Base-by-base conservation (phyloP, 2,113 vertebrate genomes). In the Podilymbus podiceps region DNA sequence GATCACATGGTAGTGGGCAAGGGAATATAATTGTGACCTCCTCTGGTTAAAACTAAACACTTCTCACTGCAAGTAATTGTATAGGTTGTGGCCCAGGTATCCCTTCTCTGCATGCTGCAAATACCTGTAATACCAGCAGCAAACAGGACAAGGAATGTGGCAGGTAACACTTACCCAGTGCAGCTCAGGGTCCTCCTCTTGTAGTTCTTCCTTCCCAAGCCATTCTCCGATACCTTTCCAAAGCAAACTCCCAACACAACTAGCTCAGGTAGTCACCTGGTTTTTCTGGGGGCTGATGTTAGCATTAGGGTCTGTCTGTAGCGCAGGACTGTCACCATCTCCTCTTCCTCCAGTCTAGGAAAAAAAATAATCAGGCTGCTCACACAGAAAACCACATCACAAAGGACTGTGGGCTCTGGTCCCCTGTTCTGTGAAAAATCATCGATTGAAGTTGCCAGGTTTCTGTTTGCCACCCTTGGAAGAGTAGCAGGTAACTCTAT, bases 291-390 rank as follows among this genome's bases (percentile, higher is more conserved):
- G 44, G 38, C 64, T 72, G 47, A 47, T 44, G 75, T 56, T 47
- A 71, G 50, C 60, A 44, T 64, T 64, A 94, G 56, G 42, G 16
- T 60, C 44, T 78, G 76, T 38, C 89, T 85, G 80, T 40, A 92
- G 64, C 33, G 69, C 87, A 95, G 68, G 80, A 60, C 73, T 77
- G 79, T 89, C 93, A 80, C 28, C 52, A 78, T 60, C 52, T 90
- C 79, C 72, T 96, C 80, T 92, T 92, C 77, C 73, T 95, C 19
- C 87, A 87, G 84, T 89, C 96, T 94, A 96, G 56, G 85, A 66
- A 88, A 95, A 94, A 92, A 76, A 88, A 63, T 10, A 81, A 84
- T 84, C 63, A 71, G 68, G 77, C 87, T 92, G 69, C 76, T 92
- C 33, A 81, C 64, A 55, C n/a, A 92, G 86, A 67, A 93, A 95